phyloP scores from a whole-genome alignment of 2,113 vertebrate genomes.

The Polypterus senegalus region DNA sequence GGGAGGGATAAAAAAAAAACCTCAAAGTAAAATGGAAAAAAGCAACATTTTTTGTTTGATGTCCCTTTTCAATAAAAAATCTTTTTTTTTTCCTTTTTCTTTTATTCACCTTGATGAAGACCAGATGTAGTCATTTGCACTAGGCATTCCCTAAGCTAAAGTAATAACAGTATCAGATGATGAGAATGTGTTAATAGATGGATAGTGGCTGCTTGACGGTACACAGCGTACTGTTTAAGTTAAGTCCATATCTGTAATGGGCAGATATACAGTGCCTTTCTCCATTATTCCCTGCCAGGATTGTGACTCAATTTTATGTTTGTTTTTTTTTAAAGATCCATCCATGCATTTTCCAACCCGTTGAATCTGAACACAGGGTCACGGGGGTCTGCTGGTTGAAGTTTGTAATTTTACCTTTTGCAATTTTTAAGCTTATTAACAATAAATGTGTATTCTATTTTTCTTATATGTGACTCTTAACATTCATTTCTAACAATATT shows the following conservation, averaged over 20 bases:
- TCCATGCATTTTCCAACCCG: no score
- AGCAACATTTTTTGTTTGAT: slow-evolving; percentile 46
- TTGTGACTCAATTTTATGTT: no score
- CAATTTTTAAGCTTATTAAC: no score
- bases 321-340: no score
- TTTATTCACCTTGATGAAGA: slow-evolving; percentile 63
- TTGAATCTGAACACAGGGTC: no score
- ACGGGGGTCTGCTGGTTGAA: no score
- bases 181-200: slow-evolving; percentile 25
- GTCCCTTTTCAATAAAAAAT: slow-evolving; percentile 53
- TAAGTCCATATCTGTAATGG: slow-evolving; percentile 1
- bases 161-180: slow-evolving; percentile 33
- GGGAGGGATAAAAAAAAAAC: slow-evolving; percentile 9
- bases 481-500: no score
- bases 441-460: no score
- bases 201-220: slow-evolving; percentile 15
- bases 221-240: neutral
- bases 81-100: slow-evolving; percentile 1
- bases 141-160: slow-evolving; percentile 27
- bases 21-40: slow-evolving; percentile 42
- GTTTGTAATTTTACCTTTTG: no score
- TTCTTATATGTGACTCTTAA: no score
- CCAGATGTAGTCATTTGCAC: slow-evolving; percentile 61
- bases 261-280: neutral
- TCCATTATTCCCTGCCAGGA: neutral